Evolutionary conservation across 1,140 invertebrate genomes (phyloP), one percentile per base, ranked within the genome.

Genomic region (Drosophila nebulosa): DNA sequence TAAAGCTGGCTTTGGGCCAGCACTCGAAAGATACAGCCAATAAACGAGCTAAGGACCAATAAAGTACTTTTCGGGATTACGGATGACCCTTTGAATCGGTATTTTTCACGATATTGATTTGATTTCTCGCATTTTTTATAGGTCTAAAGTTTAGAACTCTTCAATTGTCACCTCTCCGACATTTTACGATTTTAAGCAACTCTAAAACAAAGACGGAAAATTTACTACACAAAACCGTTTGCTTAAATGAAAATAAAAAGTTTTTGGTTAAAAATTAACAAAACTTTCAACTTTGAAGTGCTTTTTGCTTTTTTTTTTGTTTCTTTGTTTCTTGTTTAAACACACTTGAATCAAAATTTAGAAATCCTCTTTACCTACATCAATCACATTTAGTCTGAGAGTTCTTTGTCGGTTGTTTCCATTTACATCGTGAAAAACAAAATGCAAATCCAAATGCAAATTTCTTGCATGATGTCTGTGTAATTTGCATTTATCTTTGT

Each of bases 401-500:
- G 16, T 46, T 46, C 16, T 46, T 46, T 46, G 9, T 32, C 10
- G 30, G 30, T 32, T 32, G 30, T 12, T 32, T 32, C 30, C 30
- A 32, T 32, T 46, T 46, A 46, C 39, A 46, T 46, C 9, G 39
- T 7, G 10, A 2, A 46, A 21, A 46, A 42, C 16, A 46, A 46
- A 46, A 46, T 46, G 39, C 16, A 46, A 46, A 46, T 46, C 39
- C n/a, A 16, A 46, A 46, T 46, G 39, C 39, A 42, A 42, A 42
- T 42, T 42, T 42, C 9, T 16, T 46, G 39, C 7, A 46, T 46
- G 39, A 21, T 46, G 39, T 46, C 16, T 46, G 39, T 46, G 39
- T 46, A 46, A 46, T 46, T 46, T 46, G 39, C 39, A 46, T 46
- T 46, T 46, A 46, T 46, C 39, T 46, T 46, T 30, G 52, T 55